Conservation (phyloP, 2,113 vertebrate genomes). For the Alethe castanea region DNA sequence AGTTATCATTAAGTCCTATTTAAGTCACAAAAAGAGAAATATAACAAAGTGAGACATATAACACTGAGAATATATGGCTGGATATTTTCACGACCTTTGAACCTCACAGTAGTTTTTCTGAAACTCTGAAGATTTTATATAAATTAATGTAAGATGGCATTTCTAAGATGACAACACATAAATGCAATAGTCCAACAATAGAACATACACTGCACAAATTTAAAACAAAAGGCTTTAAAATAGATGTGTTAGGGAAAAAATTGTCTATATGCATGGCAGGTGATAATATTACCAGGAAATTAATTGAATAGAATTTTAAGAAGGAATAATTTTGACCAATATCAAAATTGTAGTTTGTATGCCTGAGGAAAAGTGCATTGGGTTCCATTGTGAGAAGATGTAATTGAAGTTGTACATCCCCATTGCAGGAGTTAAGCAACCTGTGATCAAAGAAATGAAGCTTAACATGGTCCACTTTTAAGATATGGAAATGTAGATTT, state of each 20-base stretch:
- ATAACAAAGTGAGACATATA: neutral
- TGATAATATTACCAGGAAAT: neutral
- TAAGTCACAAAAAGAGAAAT: neutral
- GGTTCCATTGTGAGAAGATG: neutral
- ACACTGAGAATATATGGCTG: neutral
- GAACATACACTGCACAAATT: neutral
- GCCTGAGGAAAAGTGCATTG: neutral
- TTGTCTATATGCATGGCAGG: neutral
- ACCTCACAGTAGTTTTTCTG: neutral
- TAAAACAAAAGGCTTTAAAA: neutral
- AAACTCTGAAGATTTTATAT: neutral
- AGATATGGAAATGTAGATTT: neutral
- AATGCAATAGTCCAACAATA: neutral
- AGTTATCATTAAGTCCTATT: neutral
- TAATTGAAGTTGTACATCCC: neutral
- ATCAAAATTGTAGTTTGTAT: accelerated
- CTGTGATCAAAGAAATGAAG: neutral
- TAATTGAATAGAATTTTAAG: neutral
- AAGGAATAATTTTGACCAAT: neutral
- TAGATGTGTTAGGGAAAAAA: neutral
- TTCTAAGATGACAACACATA: neutral
- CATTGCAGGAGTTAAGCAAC: neutral
- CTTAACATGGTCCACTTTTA: neutral
- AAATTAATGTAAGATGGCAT: neutral
- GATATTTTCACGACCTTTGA: neutral